A percentile compares a stretch with the other conserved stretches of the same genome.
Evolutionary conservation across 1,140 invertebrate species (phyloP).

Genomic region (Nasonia giraulti): DNA sequence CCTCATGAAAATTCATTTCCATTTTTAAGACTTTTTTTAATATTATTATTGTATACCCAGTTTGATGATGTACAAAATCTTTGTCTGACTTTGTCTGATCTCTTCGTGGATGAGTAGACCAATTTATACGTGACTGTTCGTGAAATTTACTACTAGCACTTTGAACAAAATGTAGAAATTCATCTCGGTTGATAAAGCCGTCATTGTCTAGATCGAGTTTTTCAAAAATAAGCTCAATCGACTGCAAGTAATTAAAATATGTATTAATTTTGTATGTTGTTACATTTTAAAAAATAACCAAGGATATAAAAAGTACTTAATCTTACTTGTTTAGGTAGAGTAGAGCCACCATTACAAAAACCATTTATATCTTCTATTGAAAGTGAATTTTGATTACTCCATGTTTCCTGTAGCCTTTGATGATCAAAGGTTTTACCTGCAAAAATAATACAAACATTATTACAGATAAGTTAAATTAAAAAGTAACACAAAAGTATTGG

Average conservation of each 20-base stretch:
- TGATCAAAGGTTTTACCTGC: constrained; percentile 58
- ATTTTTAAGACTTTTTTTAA: neutral
- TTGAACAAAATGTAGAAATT: constrained; percentile 80
- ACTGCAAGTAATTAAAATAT: constrained; percentile 73
- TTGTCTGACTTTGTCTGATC: constrained; percentile 59
- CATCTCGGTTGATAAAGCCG: constrained; percentile 80
- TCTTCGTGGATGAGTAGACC: constrained; percentile 56
- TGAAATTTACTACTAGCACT: constrained; percentile 68
- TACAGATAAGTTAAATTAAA: neutral
- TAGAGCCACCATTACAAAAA: constrained; percentile 59
- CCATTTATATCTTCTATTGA: constrained; percentile 60
- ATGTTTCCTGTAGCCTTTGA: constrained; percentile 59
- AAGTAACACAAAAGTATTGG: neutral
- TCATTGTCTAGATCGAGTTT: constrained; percentile 80
- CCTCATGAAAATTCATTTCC: neutral
- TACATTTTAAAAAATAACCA: neutral
- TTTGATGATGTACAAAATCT: constrained; percentile 59
- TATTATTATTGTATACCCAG: constrained; percentile 56
- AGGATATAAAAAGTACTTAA: constrained; percentile 11
- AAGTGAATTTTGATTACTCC: constrained; percentile 60
- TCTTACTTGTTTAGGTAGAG: constrained; percentile 63
- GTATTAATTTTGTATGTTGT: constrained; percentile 62
- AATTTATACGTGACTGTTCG: constrained; percentile 65
- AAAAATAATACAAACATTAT: constrained; percentile 33
- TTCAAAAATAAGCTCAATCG: constrained; percentile 80